A percentile compares a stretch with the other conserved stretches of the same genome.
phyloP scores from a whole-genome alignment of 1,140 invertebrate genomes.

The Dreissena rostriformis region DNA sequence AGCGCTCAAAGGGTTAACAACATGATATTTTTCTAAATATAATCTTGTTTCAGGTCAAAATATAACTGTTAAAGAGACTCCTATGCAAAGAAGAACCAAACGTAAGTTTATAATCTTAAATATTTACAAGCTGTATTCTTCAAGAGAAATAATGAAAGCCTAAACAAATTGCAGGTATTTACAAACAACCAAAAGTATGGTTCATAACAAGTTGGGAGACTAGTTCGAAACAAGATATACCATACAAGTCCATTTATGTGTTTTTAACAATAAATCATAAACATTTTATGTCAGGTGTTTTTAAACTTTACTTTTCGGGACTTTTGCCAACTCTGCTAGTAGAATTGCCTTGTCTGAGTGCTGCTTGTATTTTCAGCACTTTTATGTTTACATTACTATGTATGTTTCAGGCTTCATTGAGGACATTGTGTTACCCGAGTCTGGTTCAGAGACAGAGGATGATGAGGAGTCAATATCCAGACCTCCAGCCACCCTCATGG shows the following conservation, averaged over 20 bases:
- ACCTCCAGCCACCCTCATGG: conserved; percentile 47
- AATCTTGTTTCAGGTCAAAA: conserved; percentile 39
- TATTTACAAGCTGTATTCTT: too few species aligned
- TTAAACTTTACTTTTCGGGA: neutral
- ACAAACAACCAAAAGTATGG: too few species aligned
- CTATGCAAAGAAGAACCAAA: conserved; percentile 51
- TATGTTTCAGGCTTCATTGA: conserved; percentile 46
- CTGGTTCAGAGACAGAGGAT: conserved; percentile 65
- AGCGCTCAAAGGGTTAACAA: too few species aligned
- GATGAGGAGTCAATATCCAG: conserved; percentile 45
- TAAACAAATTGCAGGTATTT: too few species aligned
- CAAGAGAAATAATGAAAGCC: too few species aligned
- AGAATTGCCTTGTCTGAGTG: too few species aligned
- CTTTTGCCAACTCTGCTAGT: neutral
- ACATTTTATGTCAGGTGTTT: neutral
- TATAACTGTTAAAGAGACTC: conserved; percentile 64
- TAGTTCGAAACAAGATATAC: too few species aligned
- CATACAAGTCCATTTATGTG: too few species aligned
- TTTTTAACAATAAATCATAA: too few species aligned
- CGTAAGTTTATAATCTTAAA: conserved; percentile 7
- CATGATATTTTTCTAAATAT: neutral
- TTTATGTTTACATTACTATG: neutral
- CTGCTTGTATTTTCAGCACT: too few species aligned
- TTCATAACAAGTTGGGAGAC: too few species aligned
- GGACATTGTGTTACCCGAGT: conserved; percentile 66